Evolutionary conservation across 2,888 invertebrate species (phyloP), one percentile per base, ranked within the genome.

Genomic region (Elysia crispata): DNA sequence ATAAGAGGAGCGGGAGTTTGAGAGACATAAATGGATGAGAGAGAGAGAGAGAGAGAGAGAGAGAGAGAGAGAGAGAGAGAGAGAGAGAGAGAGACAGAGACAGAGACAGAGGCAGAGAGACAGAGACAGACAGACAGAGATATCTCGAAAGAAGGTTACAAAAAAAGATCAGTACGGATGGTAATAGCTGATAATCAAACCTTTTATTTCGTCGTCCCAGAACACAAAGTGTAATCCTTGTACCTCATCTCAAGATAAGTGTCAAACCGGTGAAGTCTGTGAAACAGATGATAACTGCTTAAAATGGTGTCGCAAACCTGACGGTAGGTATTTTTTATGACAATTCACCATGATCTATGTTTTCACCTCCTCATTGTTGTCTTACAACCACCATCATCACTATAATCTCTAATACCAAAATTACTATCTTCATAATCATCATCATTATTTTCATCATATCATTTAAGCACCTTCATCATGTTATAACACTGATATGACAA

Each of bases 21-120:
- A 60, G 30, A 62, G 64, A 33, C 20, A 76, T 28, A 60, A n/a
- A 64, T n/a, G n/a, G n/a, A n/a, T n/a, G 75, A 64, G 62, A 54
- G 54, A 62, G 15, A 54, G 62, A 60, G 28, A 23, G 30, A 67
- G 20, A 67, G 67, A 67, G 23, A 67, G 67, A 67, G 20, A 67
- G 67, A 67, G 28, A 67, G 30, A 67, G 28, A 67, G 28, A 67
- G 28, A 67, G 30, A 67, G 28, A 67, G 67, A 67, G 28, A 67
- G 67, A 1, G 28, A 67, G 30, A 30, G 6, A 67, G 30, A 30
- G 20, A 30, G 67, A 67, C 30, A 13, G 67, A 23, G 23, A 67
- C 6, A 67, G 6, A 67, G 67, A 67, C 15, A 60, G 25, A 30
- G 30, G 23, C 28, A 67, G 67, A 67, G 67, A 28, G 28, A 30